Evolutionary conservation across 1,140 invertebrate genomes (phyloP).

Genomic region (Reticulitermes speratus): DNA sequence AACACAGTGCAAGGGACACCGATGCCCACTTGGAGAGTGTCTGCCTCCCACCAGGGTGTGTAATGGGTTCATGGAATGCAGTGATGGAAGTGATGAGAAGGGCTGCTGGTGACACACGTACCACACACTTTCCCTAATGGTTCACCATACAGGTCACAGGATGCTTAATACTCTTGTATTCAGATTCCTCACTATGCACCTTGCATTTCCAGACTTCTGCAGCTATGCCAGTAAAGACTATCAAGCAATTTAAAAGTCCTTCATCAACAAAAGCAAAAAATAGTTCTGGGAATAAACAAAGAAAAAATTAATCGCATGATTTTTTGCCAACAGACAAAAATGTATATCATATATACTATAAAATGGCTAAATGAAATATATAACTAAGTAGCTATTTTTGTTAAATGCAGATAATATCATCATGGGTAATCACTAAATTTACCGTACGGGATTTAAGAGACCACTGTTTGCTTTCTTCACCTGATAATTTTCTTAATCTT

Average conservation of each 20-base stretch:
- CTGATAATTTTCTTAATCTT: no score
- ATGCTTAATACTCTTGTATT: neutral
- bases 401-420: no score
- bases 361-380: no score
- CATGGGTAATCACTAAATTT: no score
- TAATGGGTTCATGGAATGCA: slow-evolving; percentile 74
- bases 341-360: no score
- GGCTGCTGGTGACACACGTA: slow-evolving; percentile 41
- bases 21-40: slow-evolving; percentile 75
- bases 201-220: neutral
- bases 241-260: neutral
- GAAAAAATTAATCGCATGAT: no score
- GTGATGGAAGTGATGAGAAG: slow-evolving; percentile 69
- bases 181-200: neutral
- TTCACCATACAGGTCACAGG: neutral
- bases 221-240: neutral
- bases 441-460: no score
- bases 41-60: slow-evolving; percentile 67
- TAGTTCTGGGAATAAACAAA: neutral
- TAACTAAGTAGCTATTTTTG: no score
- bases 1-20: slow-evolving; percentile 59
- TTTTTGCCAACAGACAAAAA: no score
- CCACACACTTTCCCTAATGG: neutral
- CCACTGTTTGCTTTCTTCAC: no score
- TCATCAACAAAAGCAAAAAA: neutral